phyloP scores from a whole-genome alignment of 2,888 invertebrate genomes.

The Melanostoma mellinum region DNA sequence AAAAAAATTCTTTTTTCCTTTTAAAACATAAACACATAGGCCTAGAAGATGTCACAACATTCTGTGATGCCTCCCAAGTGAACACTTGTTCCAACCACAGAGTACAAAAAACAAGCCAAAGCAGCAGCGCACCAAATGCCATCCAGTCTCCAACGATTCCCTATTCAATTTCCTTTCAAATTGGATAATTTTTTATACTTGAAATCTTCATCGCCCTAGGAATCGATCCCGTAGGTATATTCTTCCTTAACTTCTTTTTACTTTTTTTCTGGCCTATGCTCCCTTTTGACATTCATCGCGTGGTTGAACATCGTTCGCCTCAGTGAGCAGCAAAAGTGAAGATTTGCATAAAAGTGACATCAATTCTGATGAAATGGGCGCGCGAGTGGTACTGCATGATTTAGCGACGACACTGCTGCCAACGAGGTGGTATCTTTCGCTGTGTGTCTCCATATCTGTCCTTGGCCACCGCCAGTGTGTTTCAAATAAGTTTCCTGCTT shows the following conservation, averaged over 20 bases:
- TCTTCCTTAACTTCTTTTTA: slow-evolving; percentile 12
- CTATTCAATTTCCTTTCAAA: slow-evolving; percentile 70
- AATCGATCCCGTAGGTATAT: slow-evolving; percentile 55
- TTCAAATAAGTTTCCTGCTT: slow-evolving; percentile 1
- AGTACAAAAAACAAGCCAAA: slow-evolving; percentile 14
- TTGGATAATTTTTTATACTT: slow-evolving; percentile 70
- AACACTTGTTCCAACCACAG: slow-evolving; percentile 34
- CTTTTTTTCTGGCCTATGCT: slow-evolving; percentile 19
- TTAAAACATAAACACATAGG: too few species aligned
- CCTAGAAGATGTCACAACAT: neutral
- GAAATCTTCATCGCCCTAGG: slow-evolving; percentile 64
- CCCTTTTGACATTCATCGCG: slow-evolving; percentile 69
- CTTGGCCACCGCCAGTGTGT: neutral
- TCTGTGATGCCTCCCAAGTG: neutral
- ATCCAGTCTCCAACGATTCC: slow-evolving; percentile 47
- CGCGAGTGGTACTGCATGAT: slow-evolving; percentile 68
- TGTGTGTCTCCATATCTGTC: neutral
- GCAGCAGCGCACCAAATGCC: slow-evolving; percentile 30
- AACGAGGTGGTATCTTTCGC: slow-evolving; percentile 32
- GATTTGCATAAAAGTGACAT: slow-evolving; percentile 73
- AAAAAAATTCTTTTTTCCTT: too few species aligned
- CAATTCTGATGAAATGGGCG: slow-evolving; percentile 71
- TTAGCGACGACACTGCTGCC: slow-evolving; percentile 41
- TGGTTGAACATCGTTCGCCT: slow-evolving; percentile 69
- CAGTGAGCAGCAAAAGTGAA: slow-evolving; percentile 71